Evolutionary conservation across 2,113 vertebrate species (phyloP), one percentile per base, ranked within the genome.

Genomic region (Centropus unirufus): DNA sequence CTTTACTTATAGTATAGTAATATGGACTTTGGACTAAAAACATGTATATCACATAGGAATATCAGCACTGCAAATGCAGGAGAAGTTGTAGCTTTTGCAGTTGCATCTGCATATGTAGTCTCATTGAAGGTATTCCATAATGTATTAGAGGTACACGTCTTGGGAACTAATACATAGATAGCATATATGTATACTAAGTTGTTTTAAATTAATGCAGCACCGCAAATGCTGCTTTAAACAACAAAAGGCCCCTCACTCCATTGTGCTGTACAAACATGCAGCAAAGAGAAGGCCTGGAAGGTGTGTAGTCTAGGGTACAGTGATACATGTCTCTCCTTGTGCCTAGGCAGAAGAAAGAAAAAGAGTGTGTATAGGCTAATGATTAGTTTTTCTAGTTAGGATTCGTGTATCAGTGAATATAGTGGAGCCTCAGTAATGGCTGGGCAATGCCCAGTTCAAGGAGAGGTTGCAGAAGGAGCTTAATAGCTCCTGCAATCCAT

Each of bases 111-210:
- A 1, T 6, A 26, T 32, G 9, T 46, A 29, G 9, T 77, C 70
- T 70, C 16, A 34, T 32, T 70, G 18, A 77, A 52, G 51, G 4
- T 76, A 15, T 2, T 83, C 2, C 29, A 32, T 51, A 30, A 40
- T 12, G 5, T 39, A 39, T 23, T 85, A 70, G 34, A 47, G 27
- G 44, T 78, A 7, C 10, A 61, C 30, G 20, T 59, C 62, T 85
- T 66, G 55, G 67, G 90, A 94, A 36, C 7, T 6, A 18, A 62
- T 24, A 39, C 39, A 72, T 17, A 46, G 44, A 4, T 66, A n/a
- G 8, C 3, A 0, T 58, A 1, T 39, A 6, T 29, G 1, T 58
- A 24, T 32, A 42, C 1, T 32, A 69, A 47, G 12, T 77, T 23
- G 4, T 68, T 74, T 74, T 39, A 58, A 81, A 5, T 81, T 46